Evolutionary conservation across 2,797 vertebrate species (phyloP), one percentile per base, ranked within the genome.

Genomic region (Aselliscus stoliczkanus): DNA sequence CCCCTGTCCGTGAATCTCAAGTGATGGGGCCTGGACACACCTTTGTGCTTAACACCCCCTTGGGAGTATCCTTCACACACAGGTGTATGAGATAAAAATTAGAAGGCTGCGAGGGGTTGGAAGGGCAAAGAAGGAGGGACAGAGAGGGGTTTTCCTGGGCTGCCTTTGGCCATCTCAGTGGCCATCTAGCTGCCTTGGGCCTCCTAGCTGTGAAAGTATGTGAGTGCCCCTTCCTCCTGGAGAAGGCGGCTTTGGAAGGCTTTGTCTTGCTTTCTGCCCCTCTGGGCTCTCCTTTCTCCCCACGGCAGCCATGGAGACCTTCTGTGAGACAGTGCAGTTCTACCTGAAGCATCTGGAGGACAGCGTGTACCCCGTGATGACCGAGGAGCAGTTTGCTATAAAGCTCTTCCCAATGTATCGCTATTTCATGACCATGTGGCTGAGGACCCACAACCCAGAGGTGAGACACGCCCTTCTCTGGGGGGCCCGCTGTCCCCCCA

Each of bases 341-440:
- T 97, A 98, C 88, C 90, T 98, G 65, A 76, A 39, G 80, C 97
- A 97, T 37, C 79, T 96, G 86, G 97, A 97, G 85, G 96, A 97
- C 80, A 97, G 97, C 0, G 56, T 79, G 93, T 97, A 98, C 39
- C 97, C 97, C 0, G 94, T 97, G 82, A 97, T 98, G 96, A 97
- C 96, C 0, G 97, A 95, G 56, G 96, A 97, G 7, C 96, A 97
- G 88, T 96, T 98, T 50, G 96, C 96, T 0, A 5, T 88, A 50
- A 98, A 97, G 83, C 82, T 97, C 47, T 95, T 98, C 44, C 97
- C 97, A 0, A 70, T 96, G 94, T 98, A 97, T 20, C 80, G 93
- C 58, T 96, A 96, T 76, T 97, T 98, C 0, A 80, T 98, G 82
- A 96, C 93, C 0, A 86, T 96, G 88, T 97, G 97, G 97, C 93